Evolutionary conservation across 2,797 vertebrate genomes (phyloP), one percentile per base, ranked within the genome.

Genomic region (Aulostomus chinensis): DNA sequence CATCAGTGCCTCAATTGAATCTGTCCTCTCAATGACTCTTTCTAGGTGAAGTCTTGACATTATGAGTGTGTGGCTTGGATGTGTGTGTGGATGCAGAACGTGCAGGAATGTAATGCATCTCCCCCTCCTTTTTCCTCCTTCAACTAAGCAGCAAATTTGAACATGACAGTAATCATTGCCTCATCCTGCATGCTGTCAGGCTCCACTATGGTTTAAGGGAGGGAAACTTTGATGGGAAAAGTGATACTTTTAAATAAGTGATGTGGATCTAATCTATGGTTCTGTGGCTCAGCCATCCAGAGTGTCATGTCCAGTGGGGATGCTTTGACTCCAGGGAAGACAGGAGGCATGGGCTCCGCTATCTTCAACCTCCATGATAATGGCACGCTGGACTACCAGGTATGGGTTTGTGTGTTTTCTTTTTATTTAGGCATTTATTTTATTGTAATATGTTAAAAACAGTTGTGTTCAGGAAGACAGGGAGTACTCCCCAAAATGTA

Each of bases 271-370:
- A n/a, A n/a, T n/a, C n/a, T n/a, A n/a, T n/a, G n/a, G n/a, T n/a
- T n/a, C n/a, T 75, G 24, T 54, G 46, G 10, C 41, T 6, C 76
- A 99, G 97, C 93, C 42, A 88, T 98, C 49, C 96, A 98, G 65
- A 97, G 96, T 0, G 94, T 98, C 53, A 93, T 98, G 74, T 96
- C 96, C 0, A 94, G 96, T 26, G 93, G 93, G 0, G 93, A 97
- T 0, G 93, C 95, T 20, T 58, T 99, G 81, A 83, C 73, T 9
- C 94, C 94, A 0, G 93, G 92, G 47, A 93, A 95, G 83, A 98
- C 94, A 0, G 96, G 97, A 7, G 94, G 94, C 0, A 94, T 95
- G 0, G 97, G 95, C 9, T 98, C 96, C 0, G 96, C 94, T 15
- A 81, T 94, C 55, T 91, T 99, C 58, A 72, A 47, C 0, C 89